Conservation (phyloP, 1,140 invertebrate species). For the Araneus ventricosus region DNA sequence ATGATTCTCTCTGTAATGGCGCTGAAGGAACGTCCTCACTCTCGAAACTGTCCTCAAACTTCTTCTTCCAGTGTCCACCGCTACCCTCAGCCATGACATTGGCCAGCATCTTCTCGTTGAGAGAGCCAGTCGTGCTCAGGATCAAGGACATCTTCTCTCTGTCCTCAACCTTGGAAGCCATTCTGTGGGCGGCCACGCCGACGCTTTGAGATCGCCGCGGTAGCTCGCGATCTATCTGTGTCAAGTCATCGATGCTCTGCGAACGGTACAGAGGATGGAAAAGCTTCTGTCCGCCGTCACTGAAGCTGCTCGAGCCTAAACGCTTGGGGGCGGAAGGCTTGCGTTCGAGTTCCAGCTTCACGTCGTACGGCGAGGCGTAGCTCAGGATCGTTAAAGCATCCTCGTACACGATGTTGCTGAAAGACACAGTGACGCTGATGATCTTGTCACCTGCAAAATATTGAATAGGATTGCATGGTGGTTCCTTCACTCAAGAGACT, state of each 20-base stretch:
- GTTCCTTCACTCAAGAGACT: too few relatives aligned
- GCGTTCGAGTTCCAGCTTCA: conserved; percentile 85
- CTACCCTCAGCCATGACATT: conserved; percentile 67
- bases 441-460: conserved; percentile 89
- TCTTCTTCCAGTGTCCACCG: conserved; percentile 46
- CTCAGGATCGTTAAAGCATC: conserved; percentile 93
- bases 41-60: conserved; percentile 58
- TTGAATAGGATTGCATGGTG: too few relatives aligned
- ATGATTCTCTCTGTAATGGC: neutral
- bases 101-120: conserved; percentile 75
- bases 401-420: conserved; percentile 92
- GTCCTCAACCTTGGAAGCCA: neutral
- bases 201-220: conserved; percentile 64
- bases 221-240: conserved; percentile 75
- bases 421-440: conserved; percentile 90
- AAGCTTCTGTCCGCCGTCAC: conserved; percentile 78
- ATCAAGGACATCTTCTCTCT: neutral
- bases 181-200: conserved; percentile 49
- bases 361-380: conserved; percentile 95
- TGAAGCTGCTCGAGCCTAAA: conserved; percentile 62
- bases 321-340: conserved; percentile 67
- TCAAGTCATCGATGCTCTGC: conserved; percentile 85
- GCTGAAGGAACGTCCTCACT: neutral
- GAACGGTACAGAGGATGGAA: conserved; percentile 86
- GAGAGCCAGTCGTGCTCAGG: conserved; percentile 52